Evolutionary conservation across 2,888 invertebrate genomes (phyloP).

Genomic region (Kryphioiulus occultus): DNA sequence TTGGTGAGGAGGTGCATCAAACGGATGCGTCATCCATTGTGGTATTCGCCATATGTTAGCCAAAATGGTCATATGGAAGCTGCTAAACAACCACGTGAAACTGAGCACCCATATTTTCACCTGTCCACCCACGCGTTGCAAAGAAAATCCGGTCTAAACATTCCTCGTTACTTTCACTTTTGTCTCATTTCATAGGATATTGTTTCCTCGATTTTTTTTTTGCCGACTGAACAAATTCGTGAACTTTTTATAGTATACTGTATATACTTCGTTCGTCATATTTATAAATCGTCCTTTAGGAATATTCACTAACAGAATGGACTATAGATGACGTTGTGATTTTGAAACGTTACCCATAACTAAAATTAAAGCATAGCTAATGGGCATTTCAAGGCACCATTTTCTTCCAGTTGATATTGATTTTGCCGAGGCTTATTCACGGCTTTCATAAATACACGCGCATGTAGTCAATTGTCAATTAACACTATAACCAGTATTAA

Average conservation of each 20-base stretch:
- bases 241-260: too few species aligned
- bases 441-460: too few species aligned
- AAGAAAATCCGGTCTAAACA: conserved; percentile 6
- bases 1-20: not conserved
- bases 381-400: too few species aligned
- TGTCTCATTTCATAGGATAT: not conserved
- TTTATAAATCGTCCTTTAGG: too few species aligned
- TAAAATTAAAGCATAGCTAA: too few species aligned
- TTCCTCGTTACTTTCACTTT: not conserved
- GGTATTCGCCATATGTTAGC: not conserved
- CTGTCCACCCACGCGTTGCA: not conserved
- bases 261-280: not conserved
- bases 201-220: not conserved
- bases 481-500: too few species aligned
- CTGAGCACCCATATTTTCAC: not conserved
- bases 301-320: not conserved
- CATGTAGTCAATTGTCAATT: too few species aligned
- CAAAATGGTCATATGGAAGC: not conserved
- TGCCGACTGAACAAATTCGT: not conserved
- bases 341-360: too few species aligned
- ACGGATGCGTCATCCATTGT: not conserved
- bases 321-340: not conserved
- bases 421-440: too few species aligned
- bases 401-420: too few species aligned
- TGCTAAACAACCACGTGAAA: not conserved